Conservation (phyloP, 2,113 vertebrate genomes). For the Bubo scandiacus region DNA sequence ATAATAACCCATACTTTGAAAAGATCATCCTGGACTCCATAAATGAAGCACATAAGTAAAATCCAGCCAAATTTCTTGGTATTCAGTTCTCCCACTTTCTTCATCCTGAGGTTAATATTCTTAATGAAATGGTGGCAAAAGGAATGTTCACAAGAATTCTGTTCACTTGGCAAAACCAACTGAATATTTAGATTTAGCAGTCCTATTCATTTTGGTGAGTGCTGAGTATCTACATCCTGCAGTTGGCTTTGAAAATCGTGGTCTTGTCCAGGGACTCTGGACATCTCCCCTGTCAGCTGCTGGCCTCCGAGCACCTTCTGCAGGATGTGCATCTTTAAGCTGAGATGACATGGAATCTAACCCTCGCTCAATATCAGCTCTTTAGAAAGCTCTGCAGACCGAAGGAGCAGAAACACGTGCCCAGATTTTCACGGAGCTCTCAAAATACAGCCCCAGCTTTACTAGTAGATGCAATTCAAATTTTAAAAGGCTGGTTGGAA, state of each 20-base stretch:
- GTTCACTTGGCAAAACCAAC: neutral
- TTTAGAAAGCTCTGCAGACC: neutral
- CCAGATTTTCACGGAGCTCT: neutral
- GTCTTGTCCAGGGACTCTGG: neutral
- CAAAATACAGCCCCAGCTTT: neutral
- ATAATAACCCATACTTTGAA: neutral
- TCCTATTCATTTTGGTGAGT: neutral
- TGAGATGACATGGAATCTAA: neutral
- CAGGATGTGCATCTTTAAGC: neutral
- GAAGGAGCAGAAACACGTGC: neutral
- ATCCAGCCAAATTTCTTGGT: neutral
- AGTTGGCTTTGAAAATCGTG: neutral
- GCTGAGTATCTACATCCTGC: neutral
- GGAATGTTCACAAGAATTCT: neutral
- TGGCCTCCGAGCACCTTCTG: neutral
- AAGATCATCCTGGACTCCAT: neutral
- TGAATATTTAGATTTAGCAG: neutral
- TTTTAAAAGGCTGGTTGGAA: neutral
- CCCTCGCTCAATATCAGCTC: fast-evolving
- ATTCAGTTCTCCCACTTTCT: neutral
- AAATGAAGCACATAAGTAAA: neutral
- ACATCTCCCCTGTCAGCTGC: neutral
- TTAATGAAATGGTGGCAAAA: neutral
- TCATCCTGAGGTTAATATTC: neutral
- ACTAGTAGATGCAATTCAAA: fast-evolving